phyloP scores from a whole-genome alignment of 2,797 vertebrate genomes.

The Sphaeramia orbicularis region DNA sequence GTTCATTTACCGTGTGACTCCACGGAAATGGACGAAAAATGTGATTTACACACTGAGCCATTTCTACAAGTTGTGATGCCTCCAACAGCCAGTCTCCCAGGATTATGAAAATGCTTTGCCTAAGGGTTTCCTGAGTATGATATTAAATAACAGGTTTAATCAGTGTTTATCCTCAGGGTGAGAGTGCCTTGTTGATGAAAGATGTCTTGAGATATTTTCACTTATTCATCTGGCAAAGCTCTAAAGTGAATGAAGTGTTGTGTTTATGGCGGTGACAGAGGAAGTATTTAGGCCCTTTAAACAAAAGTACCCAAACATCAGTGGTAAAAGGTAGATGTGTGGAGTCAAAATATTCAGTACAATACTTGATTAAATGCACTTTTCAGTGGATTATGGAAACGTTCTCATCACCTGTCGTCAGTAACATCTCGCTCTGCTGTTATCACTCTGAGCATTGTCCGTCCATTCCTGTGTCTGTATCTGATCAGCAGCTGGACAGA shows the following conservation, averaged over 20 bases:
- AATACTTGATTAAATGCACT: no score
- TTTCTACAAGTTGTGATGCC: conserved; percentile 27
- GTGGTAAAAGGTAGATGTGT: no score
- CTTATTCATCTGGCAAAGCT: conserved; percentile 33
- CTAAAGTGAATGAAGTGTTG: background rate
- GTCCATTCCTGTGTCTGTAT: conserved; percentile 71
- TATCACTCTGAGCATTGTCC: conserved; percentile 75
- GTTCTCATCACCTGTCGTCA: conserved; percentile 73
- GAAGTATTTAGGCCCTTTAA: no score
- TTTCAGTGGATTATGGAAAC: conserved; percentile 11
- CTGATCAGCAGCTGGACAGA: conserved; percentile 80
- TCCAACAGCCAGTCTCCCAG: conserved; percentile 38
- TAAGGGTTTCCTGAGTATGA: conserved; percentile 35
- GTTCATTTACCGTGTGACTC: conserved; percentile 47
- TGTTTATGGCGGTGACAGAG: background rate
- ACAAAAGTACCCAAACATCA: no score
- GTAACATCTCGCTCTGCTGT: conserved; percentile 72
- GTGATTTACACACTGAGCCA: conserved; percentile 31
- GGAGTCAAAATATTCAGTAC: background rate
- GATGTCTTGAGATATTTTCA: conserved; percentile 48
- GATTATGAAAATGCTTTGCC: conserved; percentile 33
- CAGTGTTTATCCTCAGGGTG: conserved; percentile 32
- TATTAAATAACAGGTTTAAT: conserved; percentile 51
- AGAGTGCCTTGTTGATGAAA: conserved; percentile 38
- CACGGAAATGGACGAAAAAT: conserved; percentile 42